Base-by-base conservation (phyloP, 2,797 vertebrate genomes). In the Enoplosus armatus region DNA sequence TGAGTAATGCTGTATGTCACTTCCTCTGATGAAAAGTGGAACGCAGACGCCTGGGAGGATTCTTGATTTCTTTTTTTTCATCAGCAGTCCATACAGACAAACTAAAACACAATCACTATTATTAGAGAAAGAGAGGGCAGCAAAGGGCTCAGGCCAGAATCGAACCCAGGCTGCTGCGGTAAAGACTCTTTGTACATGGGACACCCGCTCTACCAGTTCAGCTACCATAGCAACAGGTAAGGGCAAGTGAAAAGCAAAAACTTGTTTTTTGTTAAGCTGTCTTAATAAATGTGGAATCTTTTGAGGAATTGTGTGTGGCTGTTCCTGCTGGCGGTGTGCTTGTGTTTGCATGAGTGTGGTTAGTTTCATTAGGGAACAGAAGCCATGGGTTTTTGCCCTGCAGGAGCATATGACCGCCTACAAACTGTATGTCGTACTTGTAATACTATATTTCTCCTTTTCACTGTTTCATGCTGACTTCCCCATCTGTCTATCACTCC, bases 331-430 rank as follows among this genome's bases (percentile, higher is more conserved):
- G 12, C 20, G 11, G 14, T 61, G 39, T 43, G 14, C 31, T 51
- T 8, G 11, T 58, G 6, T 54, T 72, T 66, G 35, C 22, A 29
- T 8, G 18, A 10, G 2, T 45, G 16, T 56, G n/a, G 24, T 63
- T 50, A 78, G 58, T 85, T 82, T 92, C 83, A 74, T 80, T 72
- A 80, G 72, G 81, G 83, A 89, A 92, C 85, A 85, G 72, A 72
- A 33, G 26, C 39, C 31, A 14, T 77, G 83, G 74, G 72, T 51
- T 83, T 77, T 72, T 70, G 72, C 29, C 16, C 27, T 16, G 22
- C 14, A 9, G 29, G 26, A 87, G 39, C 77, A 84, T 41, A 72
- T 92, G 88, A 91, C 82, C 71, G 73, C 78, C 50, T 35, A 31
- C 20, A 27, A 55, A 61, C 26, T 37, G 39, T 18, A 68, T 64